phyloP scores from a whole-genome alignment of 2,888 invertebrate genomes.

The Saturnia japonica region DNA sequence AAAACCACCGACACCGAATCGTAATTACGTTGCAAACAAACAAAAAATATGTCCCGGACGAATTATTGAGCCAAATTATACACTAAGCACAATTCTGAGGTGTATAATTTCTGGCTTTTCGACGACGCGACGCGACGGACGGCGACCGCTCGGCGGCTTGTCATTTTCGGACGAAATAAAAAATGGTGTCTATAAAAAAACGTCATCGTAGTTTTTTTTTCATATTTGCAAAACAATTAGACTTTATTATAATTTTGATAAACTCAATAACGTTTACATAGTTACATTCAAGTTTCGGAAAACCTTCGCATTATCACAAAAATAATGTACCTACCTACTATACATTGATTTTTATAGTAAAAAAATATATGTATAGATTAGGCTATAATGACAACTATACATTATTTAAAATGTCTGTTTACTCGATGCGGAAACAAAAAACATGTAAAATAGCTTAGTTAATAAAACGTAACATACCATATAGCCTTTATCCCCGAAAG shows the following conservation, averaged over 20 bases:
- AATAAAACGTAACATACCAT: no score
- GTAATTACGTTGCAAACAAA: constrained; percentile 52
- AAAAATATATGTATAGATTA: no score
- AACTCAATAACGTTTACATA: not conserved
- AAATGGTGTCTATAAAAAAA: constrained; percentile 32
- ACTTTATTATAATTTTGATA: not conserved
- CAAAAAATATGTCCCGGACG: constrained; percentile 52
- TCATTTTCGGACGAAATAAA: constrained; percentile 51
- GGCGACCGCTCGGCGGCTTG: constrained; percentile 44
- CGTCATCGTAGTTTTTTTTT: constrained; percentile 9
- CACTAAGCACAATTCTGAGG: constrained; percentile 27
- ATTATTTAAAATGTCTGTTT: no score
- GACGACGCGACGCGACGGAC: constrained; percentile 15
- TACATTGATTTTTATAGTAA: not conserved
- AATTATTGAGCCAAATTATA: constrained; percentile 74
- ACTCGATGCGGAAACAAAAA: no score
- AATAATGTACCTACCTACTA: not conserved
- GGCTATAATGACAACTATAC: no score
- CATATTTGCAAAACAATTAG: not conserved
- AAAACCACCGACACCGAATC: constrained; percentile 40
- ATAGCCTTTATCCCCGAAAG: no score
- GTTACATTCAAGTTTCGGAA: not conserved
- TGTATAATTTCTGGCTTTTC: constrained; percentile 46
- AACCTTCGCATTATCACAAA: not conserved
- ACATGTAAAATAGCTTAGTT: no score